Evolutionary conservation across 2,797 vertebrate genomes (phyloP).

Genomic region (Carapus acus): DNA sequence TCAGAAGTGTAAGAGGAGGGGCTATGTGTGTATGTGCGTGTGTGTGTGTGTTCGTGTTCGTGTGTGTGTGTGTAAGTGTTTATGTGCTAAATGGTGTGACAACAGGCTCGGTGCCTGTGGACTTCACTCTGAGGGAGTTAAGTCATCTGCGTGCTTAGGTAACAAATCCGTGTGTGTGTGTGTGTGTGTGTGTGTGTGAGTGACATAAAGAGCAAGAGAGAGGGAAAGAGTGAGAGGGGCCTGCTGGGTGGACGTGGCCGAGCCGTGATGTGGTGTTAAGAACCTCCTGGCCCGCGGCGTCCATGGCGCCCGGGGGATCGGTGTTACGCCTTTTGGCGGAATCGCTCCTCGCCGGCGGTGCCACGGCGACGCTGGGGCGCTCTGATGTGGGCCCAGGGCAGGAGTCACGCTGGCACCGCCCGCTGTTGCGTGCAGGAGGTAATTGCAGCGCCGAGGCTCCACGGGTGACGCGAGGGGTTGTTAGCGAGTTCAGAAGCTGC

Average conservation of each 20-base stretch:
- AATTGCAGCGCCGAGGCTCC: constrained; percentile 52
- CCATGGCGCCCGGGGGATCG: constrained; percentile 56
- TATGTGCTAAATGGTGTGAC: constrained; percentile 45
- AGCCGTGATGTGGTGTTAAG: constrained; percentile 61
- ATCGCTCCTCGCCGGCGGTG: constrained; percentile 46
- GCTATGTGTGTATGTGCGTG: constrained; percentile 22
- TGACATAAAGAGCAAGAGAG: constrained; percentile 24
- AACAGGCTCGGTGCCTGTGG: constrained; percentile 42
- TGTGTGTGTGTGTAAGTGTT: constrained; percentile 30
- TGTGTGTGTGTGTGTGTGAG: constrained; percentile 17
- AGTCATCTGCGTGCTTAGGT: constrained; percentile 60
- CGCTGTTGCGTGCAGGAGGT: constrained; percentile 53
- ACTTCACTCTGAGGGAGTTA: constrained; percentile 37
- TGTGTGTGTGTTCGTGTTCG: constrained; percentile 25
- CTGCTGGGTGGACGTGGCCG: constrained; percentile 43
- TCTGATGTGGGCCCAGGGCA: constrained; percentile 55
- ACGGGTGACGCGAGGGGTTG: constrained; percentile 49
- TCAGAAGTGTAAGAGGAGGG: constrained; percentile 53
- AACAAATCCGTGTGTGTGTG: constrained; percentile 40
- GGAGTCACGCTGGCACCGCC: constrained; percentile 56
- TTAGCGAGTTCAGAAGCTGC: constrained; percentile 53
- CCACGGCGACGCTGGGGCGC: constrained; percentile 42
- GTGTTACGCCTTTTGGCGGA: too few relatives aligned
- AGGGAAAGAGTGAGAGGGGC: constrained; percentile 58
- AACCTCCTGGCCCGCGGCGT: constrained; percentile 49